Percentiles rank a stretch among this genome's conserved stretches.
Evolutionary conservation across 2,888 invertebrate species (phyloP).

Genomic region (Cabera pusaria): DNA sequence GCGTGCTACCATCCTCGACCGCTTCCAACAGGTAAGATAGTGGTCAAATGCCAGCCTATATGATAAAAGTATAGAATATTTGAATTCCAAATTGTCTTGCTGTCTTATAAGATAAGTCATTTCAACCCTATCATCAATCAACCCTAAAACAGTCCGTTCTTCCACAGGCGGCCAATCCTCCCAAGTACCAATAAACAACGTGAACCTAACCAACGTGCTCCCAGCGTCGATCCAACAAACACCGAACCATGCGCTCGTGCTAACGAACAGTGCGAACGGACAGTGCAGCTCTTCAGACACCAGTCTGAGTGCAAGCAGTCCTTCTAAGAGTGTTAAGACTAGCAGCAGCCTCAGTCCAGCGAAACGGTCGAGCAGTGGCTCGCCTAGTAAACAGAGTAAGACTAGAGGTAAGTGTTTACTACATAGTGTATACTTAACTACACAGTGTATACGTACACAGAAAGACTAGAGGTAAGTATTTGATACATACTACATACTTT

Average conservation of each 20-base stretch:
- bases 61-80: too few species aligned
- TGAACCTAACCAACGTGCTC: conserved; percentile 59
- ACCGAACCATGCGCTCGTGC: conserved; percentile 53
- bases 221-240: conserved; percentile 66
- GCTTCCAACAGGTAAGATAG: too few species aligned
- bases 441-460: background rate
- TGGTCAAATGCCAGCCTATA: too few species aligned
- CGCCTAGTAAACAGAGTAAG: conserved; percentile 90
- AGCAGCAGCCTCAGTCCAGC: conserved; percentile 93
- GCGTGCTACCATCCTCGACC: too few species aligned
- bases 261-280: conserved; percentile 63
- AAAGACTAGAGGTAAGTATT: too few species aligned
- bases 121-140: too few species aligned
- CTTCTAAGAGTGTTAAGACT: conserved; percentile 93
- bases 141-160: too few species aligned
- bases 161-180: conserved; percentile 54
- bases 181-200: conserved; percentile 66
- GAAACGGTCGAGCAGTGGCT: conserved; percentile 91
- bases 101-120: too few species aligned
- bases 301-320: conserved; percentile 89
- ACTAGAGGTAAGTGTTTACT: conserved; percentile 86
- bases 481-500: too few species aligned
- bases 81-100: too few species aligned
- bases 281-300: conserved; percentile 80
- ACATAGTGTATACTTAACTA: too few species aligned